A percentile compares a stretch with the other conserved stretches of the same genome.
phyloP scores from a whole-genome alignment of 2,797 vertebrate species.

The Arnoldichthys spilopterus region DNA sequence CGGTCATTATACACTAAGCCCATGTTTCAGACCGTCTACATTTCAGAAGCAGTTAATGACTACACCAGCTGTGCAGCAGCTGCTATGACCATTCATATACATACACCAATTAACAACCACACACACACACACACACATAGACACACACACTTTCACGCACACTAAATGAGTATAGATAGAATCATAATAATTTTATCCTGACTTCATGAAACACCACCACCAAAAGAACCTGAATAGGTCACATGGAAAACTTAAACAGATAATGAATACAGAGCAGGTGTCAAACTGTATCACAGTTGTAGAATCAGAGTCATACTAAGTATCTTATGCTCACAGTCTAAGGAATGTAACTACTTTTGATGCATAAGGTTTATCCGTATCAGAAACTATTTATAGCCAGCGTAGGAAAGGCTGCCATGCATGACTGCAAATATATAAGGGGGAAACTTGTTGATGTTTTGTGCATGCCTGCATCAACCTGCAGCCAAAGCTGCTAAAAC shows the following conservation, averaged over 20 bases:
- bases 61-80: conserved; percentile 21
- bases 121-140: background rate
- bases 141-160: conserved; percentile 6
- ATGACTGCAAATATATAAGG: background rate
- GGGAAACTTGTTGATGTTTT: background rate
- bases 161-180: too few species aligned
- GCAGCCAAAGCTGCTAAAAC: too few species aligned
- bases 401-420: background rate
- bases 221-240: background rate
- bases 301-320: background rate
- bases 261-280: background rate
- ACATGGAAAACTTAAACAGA: background rate
- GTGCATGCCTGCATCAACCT: background rate
- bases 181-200: background rate
- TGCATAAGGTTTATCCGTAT: background rate
- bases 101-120: conserved; percentile 7
- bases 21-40: background rate
- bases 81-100: conserved; percentile 31
- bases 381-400: background rate
- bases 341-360: background rate
- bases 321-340: background rate
- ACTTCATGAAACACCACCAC: background rate
- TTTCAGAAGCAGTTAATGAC: conserved; percentile 7
- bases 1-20: conserved; percentile 9
- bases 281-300: background rate